Base-by-base conservation (phyloP, 2,888 invertebrate species). In the Gerosis bhagava region DNA sequence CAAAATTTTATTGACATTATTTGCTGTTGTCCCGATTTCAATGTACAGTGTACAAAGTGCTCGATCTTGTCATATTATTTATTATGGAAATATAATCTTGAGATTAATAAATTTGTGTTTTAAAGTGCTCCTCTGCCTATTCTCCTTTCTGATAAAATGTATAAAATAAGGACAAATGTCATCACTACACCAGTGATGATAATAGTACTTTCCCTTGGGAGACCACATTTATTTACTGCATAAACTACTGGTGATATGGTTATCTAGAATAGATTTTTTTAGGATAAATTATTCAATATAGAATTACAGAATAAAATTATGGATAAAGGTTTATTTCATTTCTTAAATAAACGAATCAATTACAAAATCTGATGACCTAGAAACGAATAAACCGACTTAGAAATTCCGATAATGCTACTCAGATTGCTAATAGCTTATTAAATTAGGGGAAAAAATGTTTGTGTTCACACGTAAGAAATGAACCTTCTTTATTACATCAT, bases 1-100 rank as follows among this genome's bases (percentile, higher is more conserved):
- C n/a, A n/a, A n/a, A n/a, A n/a, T n/a, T n/a, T n/a, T n/a, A n/a
- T n/a, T n/a, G n/a, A n/a, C n/a, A n/a, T n/a, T 35, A 31, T 45
- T 39, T 35, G 49, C 35, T 54, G 49, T 56, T 56, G 51, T 60
- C 59, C 55, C 56, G 55, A 51, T 54, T 65, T 73, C 64, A 67
- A 60, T 74, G 74, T 73, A 74, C 69, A 76, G 68, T 87, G 84
- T 86, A 86, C 68, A 80, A 83, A 83, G 77, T 77, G 83, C 83
- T 82, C 72, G 77, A 79, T 87, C 86, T 86, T 86, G 84, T 87
- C 86, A 86, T 79, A 80, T 73, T 87, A 88, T 87, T 87, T 88
- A 88, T 87, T 87, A 70, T 83, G 72, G n/a, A 73, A 83, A 81
- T 82, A 86, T 80, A 83, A 76, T 70, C 66, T 66, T 73, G 70